Percentiles rank a stretch among this genome's conserved stretches.
These are phyloP conservation scores for Botrylloides violaceus DNA, from an alignment of 23 tunicate genomes.

Conservation along the genomic window DNA sequence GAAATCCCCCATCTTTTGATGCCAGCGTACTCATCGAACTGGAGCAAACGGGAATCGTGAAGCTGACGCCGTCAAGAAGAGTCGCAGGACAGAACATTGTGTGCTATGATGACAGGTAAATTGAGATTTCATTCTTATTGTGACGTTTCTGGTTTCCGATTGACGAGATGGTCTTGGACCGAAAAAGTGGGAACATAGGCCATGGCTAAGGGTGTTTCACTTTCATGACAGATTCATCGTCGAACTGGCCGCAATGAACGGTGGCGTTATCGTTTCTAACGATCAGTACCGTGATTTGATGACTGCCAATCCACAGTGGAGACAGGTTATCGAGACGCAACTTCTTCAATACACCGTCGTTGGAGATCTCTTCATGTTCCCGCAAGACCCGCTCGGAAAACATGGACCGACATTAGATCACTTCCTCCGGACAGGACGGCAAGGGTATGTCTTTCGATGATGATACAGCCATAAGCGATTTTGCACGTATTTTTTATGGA, in stretches of 20 bases:
- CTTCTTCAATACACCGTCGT: constrained; percentile 33
- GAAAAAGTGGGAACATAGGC: no score
- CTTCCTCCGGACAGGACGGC: constrained; percentile 13
- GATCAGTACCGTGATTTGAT: constrained; percentile 69
- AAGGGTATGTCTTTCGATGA: no score
- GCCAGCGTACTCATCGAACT: constrained; percentile 28
- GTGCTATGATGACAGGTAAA: constrained; percentile 74
- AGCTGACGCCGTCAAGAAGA: constrained; percentile 60
- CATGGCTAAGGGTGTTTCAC: no score
- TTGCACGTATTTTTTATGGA: no score
- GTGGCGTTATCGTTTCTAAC: constrained; percentile 72
- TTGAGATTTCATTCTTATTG: no score
- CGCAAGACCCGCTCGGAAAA: constrained; percentile 65
- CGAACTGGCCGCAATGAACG: constrained; percentile 39
- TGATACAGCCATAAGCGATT: no score
- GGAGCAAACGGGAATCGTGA: constrained; percentile 38
- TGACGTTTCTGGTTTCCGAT: no score
- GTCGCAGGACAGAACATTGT: constrained; percentile 33
- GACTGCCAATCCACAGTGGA: constrained; percentile 14
- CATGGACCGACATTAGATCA: constrained; percentile 55
- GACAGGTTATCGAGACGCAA: constrained; percentile 29
- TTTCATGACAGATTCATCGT: constrained; percentile 61
- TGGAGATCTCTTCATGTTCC: constrained; percentile 63
- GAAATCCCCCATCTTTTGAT: constrained; percentile 44
- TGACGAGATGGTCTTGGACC: no score